Base-by-base conservation (phyloP, 2,113 vertebrate species). In the Vulpes lagopus region DNA sequence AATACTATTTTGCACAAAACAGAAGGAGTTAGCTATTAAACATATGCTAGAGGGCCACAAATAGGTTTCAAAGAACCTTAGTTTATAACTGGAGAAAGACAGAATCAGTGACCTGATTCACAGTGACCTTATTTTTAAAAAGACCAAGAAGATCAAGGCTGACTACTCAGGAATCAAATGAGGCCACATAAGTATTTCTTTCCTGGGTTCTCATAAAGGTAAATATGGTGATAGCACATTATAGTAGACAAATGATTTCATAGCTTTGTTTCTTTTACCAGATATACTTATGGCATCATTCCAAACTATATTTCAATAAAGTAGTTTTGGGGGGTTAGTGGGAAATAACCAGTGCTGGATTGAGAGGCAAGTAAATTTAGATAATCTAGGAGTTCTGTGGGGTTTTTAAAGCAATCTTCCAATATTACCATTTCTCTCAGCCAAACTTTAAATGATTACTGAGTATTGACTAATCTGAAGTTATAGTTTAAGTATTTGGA, bases 391-490 rank as follows among this genome's bases (percentile, higher is more conserved):
- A 86, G 3, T 82, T 86, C 32, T 89, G 5, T 2, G 11, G 73
- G 73, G 22, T 78, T 92, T 92, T 95, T 79, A 96, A 83, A 35
- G 19, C 19, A 67, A 32, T 80, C n/a, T 89, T 89, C 62, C 8
- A 79, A 80, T 92, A 74, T 89, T 53, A 85, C 11, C 62, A n/a
- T 67, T 96, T 95, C 32, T 74, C 9, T 60, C 25, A 85, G 14
- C 27, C 81, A 96, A 67, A 27, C 27, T 91, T 96, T 85, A 87
- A 64, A 60, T 55, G 89, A 32, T 55, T 89, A 80, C 11, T 92
- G 51, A 82, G 5, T 65, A 93, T 53, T 82, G 71, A 78, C 85
- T 78, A 71, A 86, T 78, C 69, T 93, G 32, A 87, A 23, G 43
- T 84, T 55, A 84, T 27, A 90, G 12, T 35, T 81, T 64, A 94